phyloP scores from a whole-genome alignment of 1,140 invertebrate species.

The Danaus plexippus region DNA sequence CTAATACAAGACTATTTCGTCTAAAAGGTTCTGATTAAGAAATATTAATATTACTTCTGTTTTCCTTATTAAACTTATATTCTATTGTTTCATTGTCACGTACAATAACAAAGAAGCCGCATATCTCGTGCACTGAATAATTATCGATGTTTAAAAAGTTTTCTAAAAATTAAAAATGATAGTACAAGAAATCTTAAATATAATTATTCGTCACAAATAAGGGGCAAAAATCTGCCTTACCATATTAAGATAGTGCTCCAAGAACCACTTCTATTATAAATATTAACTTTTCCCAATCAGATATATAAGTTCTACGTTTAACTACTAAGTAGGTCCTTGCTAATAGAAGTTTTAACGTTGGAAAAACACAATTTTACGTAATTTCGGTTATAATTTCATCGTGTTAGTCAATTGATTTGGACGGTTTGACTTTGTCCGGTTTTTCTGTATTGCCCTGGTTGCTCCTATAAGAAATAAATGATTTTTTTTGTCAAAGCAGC shows the following conservation, averaged over 20 bases:
- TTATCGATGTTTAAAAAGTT: too few species aligned
- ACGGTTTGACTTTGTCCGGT: conserved; percentile 59
- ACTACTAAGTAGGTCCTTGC: conserved; percentile 15
- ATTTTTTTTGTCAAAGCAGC: too few species aligned
- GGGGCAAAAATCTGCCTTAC: too few species aligned
- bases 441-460: conserved; percentile 54
- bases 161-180: too few species aligned
- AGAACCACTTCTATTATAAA: too few species aligned
- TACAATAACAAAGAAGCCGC: too few species aligned
- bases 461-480: conserved; percentile 33
- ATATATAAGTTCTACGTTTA: conserved; percentile 13
- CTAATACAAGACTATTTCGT: conserved; percentile 20
- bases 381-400: neutral
- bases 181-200: too few species aligned
- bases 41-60: neutral
- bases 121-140: too few species aligned
- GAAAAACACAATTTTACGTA: neutral
- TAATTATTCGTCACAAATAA: too few species aligned
- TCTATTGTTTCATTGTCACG: too few species aligned
- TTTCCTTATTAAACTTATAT: too few species aligned
- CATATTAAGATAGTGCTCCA: too few species aligned
- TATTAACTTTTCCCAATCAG: conserved; percentile 12
- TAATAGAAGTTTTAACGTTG: conserved; percentile 11
- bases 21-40: conserved; percentile 12
- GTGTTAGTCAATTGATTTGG: conserved; percentile 57